These are phyloP conservation scores for Stenchaetothrips biformis DNA, from an alignment of 2,888 invertebrate genomes.

Conservation along the genomic window DNA sequence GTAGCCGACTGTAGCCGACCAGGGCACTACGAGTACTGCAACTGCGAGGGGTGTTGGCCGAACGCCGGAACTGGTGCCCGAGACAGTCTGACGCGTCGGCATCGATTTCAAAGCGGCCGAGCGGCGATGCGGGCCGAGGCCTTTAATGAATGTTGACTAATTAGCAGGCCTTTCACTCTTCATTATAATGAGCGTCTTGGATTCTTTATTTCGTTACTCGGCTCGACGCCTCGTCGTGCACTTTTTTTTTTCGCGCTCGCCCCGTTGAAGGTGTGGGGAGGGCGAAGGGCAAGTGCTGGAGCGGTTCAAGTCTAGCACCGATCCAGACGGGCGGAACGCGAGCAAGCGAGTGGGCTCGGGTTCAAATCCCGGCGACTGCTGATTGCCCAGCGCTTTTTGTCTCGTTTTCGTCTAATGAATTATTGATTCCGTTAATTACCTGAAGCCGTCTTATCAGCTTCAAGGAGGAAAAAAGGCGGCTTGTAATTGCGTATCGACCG, in stretches of 20 bases:
- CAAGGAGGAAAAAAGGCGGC: background rate
- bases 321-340: too few relatives aligned
- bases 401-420: background rate
- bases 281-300: too few relatives aligned
- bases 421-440: constrained; percentile 10
- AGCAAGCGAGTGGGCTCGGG: background rate
- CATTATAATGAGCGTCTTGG: constrained; percentile 3
- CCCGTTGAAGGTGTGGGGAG: background rate
- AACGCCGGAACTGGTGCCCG: too few relatives aligned
- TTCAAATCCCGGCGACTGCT: background rate
- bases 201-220: constrained; percentile 8
- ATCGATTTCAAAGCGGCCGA: too few relatives aligned
- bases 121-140: background rate
- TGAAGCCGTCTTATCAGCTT: background rate
- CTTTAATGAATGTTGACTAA: constrained; percentile 17
- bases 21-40: too few relatives aligned
- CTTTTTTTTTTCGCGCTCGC: background rate
- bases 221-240: background rate
- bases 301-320: too few relatives aligned
- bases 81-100: too few relatives aligned
- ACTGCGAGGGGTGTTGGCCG: too few relatives aligned
- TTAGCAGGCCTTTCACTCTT: constrained; percentile 17
- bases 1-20: background rate
- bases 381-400: background rate
- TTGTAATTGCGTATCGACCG: background rate